These are phyloP conservation scores for Cephus pygmeus DNA, from an alignment of 2,888 invertebrate species.

Conservation along the genomic window DNA sequence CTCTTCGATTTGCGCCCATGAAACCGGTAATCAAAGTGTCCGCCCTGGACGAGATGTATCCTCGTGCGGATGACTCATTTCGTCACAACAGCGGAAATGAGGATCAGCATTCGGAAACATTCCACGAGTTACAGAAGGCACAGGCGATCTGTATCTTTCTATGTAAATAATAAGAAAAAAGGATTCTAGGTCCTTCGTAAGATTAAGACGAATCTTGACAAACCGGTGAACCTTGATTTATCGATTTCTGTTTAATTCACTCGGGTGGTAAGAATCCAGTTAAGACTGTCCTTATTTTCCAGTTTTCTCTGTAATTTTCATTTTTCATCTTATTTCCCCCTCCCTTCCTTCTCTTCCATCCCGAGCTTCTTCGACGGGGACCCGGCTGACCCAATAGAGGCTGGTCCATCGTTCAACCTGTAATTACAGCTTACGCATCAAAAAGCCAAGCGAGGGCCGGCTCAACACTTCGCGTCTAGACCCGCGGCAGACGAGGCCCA, in stretches of 20 bases:
- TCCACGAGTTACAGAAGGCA: not conserved
- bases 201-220: not conserved
- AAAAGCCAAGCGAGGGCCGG: not conserved
- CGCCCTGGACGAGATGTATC: slow-evolving; percentile 58
- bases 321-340: slow-evolving; percentile 25
- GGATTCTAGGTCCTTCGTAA: not conserved
- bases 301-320: not conserved
- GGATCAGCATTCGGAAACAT: not conserved
- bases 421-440: slow-evolving; percentile 3
- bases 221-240: not conserved
- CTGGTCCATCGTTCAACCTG: slow-evolving; percentile 10
- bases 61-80: slow-evolving; percentile 35
- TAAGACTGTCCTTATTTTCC: no score
- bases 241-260: not conserved
- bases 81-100: slow-evolving; percentile 28
- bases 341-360: slow-evolving; percentile 13
- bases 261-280: no score
- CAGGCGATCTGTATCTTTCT: not conserved
- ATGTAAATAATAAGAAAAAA: not conserved
- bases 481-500: slow-evolving; percentile 28
- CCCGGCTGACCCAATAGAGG: slow-evolving; percentile 23
- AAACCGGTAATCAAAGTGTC: slow-evolving; percentile 63
- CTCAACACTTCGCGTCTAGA: slow-evolving; percentile 32
- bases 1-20: slow-evolving; percentile 51
- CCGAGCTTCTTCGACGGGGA: slow-evolving; percentile 25